Evolutionary conservation across 1,140 invertebrate genomes (phyloP).

Genomic region (Maconellicoccus hirsutus): DNA sequence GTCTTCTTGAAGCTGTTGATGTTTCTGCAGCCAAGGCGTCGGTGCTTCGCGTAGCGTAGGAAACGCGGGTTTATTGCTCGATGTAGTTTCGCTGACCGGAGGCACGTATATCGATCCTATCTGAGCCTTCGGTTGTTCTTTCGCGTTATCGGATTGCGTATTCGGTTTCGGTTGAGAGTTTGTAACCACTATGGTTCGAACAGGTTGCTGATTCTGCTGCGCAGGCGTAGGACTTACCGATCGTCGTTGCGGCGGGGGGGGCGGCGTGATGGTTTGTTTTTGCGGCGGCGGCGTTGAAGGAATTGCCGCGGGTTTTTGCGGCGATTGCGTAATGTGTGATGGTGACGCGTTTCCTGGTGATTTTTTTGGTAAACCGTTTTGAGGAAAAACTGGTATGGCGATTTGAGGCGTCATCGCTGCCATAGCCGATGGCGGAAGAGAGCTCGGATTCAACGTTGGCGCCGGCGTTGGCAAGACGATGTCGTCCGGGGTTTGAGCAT

Average conservation of each 20-base stretch:
- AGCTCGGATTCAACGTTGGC: slow-evolving; percentile 30
- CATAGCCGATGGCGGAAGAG: slow-evolving; percentile 39
- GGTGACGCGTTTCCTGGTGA: slow-evolving; percentile 33
- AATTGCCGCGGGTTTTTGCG: slow-evolving; percentile 23
- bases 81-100: slow-evolving; percentile 13
- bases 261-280: slow-evolving; percentile 13
- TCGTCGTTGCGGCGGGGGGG: slow-evolving; percentile 23
- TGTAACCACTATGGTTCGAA: not conserved
- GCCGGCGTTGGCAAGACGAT: slow-evolving; percentile 34
- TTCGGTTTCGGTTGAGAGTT: not conserved
- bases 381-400: slow-evolving; percentile 54
- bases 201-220: slow-evolving; percentile 24
- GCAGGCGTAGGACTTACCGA: not conserved
- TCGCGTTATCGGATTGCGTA: not conserved
- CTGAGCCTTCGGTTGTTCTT: slow-evolving; percentile 26
- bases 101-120: slow-evolving; percentile 27
- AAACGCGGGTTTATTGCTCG: slow-evolving; percentile 9
- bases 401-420: slow-evolving; percentile 50
- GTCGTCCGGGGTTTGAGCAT: slow-evolving; percentile 51
- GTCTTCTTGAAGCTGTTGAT: slow-evolving; percentile 35
- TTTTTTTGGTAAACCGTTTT: slow-evolving; percentile 30
- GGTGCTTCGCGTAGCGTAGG: slow-evolving; percentile 41
- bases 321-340: slow-evolving; percentile 38
- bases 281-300: slow-evolving; percentile 33
- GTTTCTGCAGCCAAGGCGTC: slow-evolving; percentile 45